Base-by-base conservation (phyloP, 2,113 vertebrate genomes). In the Spizaetus ornatus region DNA sequence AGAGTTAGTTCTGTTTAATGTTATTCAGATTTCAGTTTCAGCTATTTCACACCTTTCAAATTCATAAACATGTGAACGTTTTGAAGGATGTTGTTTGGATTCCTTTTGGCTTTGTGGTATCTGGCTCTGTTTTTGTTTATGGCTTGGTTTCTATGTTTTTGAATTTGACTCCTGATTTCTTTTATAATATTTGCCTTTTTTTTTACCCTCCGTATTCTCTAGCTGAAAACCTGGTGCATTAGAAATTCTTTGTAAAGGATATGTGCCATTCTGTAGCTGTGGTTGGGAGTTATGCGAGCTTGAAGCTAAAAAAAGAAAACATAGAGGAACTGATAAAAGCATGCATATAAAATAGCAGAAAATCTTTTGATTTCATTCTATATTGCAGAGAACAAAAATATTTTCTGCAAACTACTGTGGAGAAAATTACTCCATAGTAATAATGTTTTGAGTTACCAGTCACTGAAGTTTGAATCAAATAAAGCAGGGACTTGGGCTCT, bases 51-150 rank as follows among this genome's bases (percentile, higher is more conserved):
- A 77, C 86, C 81, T 96, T 97, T 95, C 69, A 70, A 88, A 63
- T 92, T 95, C 70, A 79, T 95, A 96, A 97, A 86, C 48, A 78
- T 0, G 2, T 0, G 1, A 76, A 86, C 1, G 1, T 96, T 95
- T 88, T 79, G 53, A 83, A 93, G 52, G 42, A 66, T 84, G 91
- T 78, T 97, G 77, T 92, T 92, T 95, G 78, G 42, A 88, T 65
- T 93, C 26, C 22, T 88, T 74, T 72, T 80, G 47, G 56, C n/a
- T 96, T 96, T 95, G 74, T 66, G 67, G 93, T 91, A 76, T 82
- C 81, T 97, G 90, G 42, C 84, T 95, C 90, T 88, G 72, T 15
- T 93, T 96, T 92, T 91, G 83, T 69, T 94, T 97, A 87, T 92
- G 31, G 42, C 45, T 94, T 90, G 55, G 25, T 82, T 97, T 93